phyloP scores from a whole-genome alignment of 2,797 vertebrate genomes.

The Arrhamphus sclerolepis region DNA sequence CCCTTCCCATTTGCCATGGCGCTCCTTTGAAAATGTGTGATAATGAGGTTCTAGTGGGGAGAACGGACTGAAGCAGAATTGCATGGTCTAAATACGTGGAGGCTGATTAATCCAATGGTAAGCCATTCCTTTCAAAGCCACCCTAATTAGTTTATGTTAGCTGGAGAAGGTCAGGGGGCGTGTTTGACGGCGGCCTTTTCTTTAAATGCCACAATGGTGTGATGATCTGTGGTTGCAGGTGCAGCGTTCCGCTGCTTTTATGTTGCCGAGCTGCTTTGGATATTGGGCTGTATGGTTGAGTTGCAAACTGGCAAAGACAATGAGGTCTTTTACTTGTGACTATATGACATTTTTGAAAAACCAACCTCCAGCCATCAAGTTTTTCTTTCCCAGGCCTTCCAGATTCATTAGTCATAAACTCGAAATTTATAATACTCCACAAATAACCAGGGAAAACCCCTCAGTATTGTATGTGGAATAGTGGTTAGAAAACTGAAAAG shows the following conservation, averaged over 20 bases:
- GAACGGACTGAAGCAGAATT: slow-evolving; percentile 66
- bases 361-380: slow-evolving; percentile 40
- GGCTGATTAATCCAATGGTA: slow-evolving; percentile 84
- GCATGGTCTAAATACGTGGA: slow-evolving; percentile 78
- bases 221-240: slow-evolving; percentile 92
- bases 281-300: slow-evolving; percentile 80
- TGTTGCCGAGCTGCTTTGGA: slow-evolving; percentile 82
- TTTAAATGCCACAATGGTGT: slow-evolving; percentile 93
- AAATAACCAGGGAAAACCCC: slow-evolving; percentile 59
- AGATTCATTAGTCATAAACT: slow-evolving; percentile 67
- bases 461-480: slow-evolving; percentile 35
- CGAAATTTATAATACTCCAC: slow-evolving; percentile 44
- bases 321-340: slow-evolving; percentile 85
- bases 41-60: slow-evolving; percentile 82
- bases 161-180: slow-evolving; percentile 92
- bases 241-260: slow-evolving; percentile 85
- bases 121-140: slow-evolving; percentile 81
- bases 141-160: slow-evolving; percentile 99
- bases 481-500: slow-evolving; percentile 46
- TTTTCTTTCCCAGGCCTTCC: slow-evolving; percentile 64
- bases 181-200: slow-evolving; percentile 85
- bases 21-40: slow-evolving; percentile 82
- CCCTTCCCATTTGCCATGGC: slow-evolving; percentile 59
- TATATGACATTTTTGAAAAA: slow-evolving; percentile 73
- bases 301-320: slow-evolving; percentile 81